phyloP scores from a whole-genome alignment of 2,113 vertebrate genomes.

The Platanista minor region DNA sequence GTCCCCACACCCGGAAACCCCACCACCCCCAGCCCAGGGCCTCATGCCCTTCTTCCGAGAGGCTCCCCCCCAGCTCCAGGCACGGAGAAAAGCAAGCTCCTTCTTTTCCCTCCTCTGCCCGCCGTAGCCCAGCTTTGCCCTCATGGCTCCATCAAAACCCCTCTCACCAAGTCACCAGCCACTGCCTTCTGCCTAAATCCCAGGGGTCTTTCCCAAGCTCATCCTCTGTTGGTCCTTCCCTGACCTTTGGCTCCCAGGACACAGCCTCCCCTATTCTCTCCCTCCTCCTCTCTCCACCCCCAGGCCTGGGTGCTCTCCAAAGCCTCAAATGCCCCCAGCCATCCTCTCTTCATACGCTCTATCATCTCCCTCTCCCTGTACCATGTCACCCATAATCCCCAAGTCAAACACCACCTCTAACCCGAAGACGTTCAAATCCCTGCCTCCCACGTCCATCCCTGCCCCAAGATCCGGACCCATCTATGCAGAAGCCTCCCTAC shows the following conservation, averaged over 20 bases:
- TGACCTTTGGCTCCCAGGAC: background rate
- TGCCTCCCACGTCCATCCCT: background rate
- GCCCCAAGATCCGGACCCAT: background rate
- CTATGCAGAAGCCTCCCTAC: background rate
- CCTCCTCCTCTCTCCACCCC: background rate
- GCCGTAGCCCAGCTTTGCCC: background rate
- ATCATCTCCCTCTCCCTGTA: background rate
- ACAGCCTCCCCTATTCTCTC: background rate
- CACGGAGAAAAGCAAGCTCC: background rate
- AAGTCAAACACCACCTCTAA: background rate
- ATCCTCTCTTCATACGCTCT: background rate
- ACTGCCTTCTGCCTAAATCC: background rate
- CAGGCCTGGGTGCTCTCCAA: background rate
- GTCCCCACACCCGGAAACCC: background rate
- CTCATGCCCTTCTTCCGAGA: background rate
- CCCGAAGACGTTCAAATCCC: background rate
- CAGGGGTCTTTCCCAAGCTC: background rate
- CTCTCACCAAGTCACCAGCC: background rate
- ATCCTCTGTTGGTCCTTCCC: background rate
- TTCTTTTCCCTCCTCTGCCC: background rate
- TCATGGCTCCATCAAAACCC: background rate
- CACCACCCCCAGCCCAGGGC: background rate
- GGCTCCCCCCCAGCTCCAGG: background rate
- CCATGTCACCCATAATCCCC: background rate
- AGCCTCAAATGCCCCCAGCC: background rate